Percentiles rank a stretch among this genome's conserved stretches.
These are phyloP conservation scores for Apis florea DNA, from an alignment of 1,140 invertebrate genomes.

Conservation along the genomic window DNA sequence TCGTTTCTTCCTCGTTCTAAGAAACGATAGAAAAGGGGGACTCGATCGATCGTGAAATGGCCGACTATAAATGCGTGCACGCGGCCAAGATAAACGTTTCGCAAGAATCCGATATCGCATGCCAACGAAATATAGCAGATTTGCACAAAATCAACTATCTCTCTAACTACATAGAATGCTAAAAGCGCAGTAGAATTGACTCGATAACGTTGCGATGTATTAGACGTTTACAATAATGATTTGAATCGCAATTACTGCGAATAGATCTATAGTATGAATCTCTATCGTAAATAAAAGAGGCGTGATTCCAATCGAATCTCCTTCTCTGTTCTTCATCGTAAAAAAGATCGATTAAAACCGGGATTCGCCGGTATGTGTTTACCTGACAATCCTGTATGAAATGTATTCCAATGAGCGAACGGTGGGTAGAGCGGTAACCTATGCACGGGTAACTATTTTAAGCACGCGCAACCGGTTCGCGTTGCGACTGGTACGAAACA, in stretches of 20 bases:
- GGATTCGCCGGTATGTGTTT: conserved; percentile 43
- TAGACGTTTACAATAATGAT: not conserved
- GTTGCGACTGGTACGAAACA: conserved; percentile 71
- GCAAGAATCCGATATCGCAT: conserved; percentile 14
- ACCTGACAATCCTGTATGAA: conserved; percentile 51
- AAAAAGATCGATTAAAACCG: not conserved
- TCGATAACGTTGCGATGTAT: not conserved
- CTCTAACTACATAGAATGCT: not conserved
- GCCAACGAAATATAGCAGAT: not conserved
- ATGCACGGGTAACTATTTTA: conserved; percentile 78
- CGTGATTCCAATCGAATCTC: not conserved
- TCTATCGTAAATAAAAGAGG: not conserved
- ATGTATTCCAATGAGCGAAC: conserved; percentile 49
- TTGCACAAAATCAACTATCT: not conserved
- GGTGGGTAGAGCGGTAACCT: conserved; percentile 62
- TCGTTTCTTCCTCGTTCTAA: conserved; percentile 25
- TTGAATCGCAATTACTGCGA: not conserved
- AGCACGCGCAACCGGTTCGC: conserved; percentile 77
- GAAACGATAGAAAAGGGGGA: conserved; percentile 24
- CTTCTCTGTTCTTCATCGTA: not conserved
- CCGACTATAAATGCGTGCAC: conserved; percentile 12
- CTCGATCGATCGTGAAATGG: conserved; percentile 44
- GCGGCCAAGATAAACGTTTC: conserved; percentile 36
- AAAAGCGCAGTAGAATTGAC: not conserved
- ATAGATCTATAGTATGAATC: not conserved